Percentiles rank a stretch among this genome's conserved stretches.
Evolutionary conservation across 2,113 vertebrate species (phyloP).

Genomic region (Microcebus lehilahytsara): DNA sequence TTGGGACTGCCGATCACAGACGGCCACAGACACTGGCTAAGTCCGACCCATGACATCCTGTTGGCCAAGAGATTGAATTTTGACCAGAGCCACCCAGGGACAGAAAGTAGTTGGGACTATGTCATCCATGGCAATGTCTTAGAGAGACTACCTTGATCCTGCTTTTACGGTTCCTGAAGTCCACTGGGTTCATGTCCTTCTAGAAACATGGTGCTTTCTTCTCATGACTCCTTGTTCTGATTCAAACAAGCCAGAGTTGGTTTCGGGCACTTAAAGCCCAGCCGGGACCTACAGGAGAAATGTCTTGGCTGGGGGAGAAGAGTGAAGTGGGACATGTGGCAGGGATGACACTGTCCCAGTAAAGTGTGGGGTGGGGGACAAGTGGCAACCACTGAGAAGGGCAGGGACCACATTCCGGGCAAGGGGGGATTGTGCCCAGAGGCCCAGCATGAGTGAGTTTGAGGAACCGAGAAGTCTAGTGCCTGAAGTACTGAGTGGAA

Average conservation of each 20-base stretch:
- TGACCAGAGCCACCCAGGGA: not conserved
- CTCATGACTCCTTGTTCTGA: not conserved
- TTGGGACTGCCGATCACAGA: not conserved
- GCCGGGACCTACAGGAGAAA: not conserved
- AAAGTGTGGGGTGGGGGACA: not conserved
- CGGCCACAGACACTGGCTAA: not conserved
- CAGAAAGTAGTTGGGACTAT: not conserved
- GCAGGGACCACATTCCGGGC: not conserved
- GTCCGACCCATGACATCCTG: not conserved
- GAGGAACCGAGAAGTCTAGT: not conserved
- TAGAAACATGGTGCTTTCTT: not conserved
- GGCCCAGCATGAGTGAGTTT: not conserved
- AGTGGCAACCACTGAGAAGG: accelerated
- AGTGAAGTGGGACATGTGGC: accelerated
- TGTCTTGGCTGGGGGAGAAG: not conserved
- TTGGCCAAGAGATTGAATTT: not conserved
- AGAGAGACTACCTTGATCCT: not conserved
- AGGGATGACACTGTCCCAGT: accelerated
- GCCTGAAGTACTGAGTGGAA: not conserved
- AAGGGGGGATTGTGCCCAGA: no score
- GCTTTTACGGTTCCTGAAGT: not conserved
- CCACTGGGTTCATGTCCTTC: not conserved
- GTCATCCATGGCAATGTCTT: no score
- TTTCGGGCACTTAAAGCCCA: not conserved
- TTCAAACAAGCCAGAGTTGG: not conserved